A percentile compares a stretch with the other conserved stretches of the same genome.
Evolutionary conservation across 2,888 invertebrate genomes (phyloP).

Genomic region (Syrphus vitripennis): DNA sequence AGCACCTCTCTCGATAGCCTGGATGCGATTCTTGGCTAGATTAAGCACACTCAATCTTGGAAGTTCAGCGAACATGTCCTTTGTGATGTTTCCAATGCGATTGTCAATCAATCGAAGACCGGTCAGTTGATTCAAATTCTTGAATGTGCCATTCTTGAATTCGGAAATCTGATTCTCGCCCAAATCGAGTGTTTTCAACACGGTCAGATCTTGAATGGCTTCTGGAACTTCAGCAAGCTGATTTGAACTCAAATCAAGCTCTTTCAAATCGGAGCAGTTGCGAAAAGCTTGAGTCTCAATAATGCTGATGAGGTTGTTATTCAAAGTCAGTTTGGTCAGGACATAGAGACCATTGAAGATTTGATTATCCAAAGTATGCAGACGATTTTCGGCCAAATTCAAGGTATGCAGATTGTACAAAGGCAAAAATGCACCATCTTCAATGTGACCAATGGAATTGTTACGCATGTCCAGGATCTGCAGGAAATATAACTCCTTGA

Average conservation of each 20-base stretch:
- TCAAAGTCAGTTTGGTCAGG: constrained; percentile 91
- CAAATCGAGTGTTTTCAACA: constrained; percentile 93
- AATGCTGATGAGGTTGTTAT: constrained; percentile 91
- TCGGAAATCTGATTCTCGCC: constrained; percentile 94
- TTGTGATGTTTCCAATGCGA: constrained; percentile 91
- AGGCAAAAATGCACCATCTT: constrained; percentile 93
- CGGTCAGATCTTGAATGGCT: constrained; percentile 90
- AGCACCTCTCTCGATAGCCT: constrained; percentile 91
- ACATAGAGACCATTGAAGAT: constrained; percentile 92
- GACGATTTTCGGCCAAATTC: constrained; percentile 92
- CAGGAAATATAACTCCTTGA: constrained; percentile 92
- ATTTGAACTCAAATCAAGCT: constrained; percentile 94
- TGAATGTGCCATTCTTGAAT: constrained; percentile 92
- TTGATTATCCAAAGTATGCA: constrained; percentile 90
- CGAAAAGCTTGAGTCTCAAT: constrained; percentile 91
- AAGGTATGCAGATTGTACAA: constrained; percentile 94
- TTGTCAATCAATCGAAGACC: constrained; percentile 94
- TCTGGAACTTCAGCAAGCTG: constrained; percentile 91
- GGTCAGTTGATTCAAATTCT: constrained; percentile 92
- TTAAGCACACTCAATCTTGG: constrained; percentile 92
- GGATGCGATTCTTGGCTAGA: constrained; percentile 93
- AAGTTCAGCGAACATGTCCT: constrained; percentile 93
- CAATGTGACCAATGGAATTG: constrained; percentile 93
- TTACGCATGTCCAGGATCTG: constrained; percentile 93
- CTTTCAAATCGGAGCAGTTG: constrained; percentile 93